Conservation (phyloP, 2,797 vertebrate genomes). For the Bucorvus abyssinicus region DNA sequence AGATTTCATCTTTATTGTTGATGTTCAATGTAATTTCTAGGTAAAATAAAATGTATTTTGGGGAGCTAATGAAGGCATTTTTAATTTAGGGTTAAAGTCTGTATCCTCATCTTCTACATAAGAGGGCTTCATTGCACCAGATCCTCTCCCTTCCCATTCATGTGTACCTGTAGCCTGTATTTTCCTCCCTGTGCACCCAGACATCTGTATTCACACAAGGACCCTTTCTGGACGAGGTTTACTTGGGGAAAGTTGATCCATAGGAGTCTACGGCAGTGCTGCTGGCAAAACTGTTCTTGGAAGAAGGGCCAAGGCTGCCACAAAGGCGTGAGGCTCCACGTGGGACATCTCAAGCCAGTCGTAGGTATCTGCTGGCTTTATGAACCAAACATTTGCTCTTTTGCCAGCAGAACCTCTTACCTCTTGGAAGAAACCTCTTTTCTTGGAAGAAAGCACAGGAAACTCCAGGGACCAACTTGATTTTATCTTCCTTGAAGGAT, state of each 20-base stretch:
- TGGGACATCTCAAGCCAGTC: not conserved
- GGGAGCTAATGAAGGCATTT: not conserved
- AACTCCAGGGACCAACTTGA: not conserved
- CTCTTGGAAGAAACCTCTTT: not conserved
- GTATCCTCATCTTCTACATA: not conserved
- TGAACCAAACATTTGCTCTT: not conserved
- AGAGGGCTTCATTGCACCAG: not conserved
- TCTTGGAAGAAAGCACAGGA: not conserved
- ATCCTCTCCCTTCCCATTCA: not conserved
- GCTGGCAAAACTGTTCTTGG: not conserved
- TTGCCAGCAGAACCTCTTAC: not conserved
- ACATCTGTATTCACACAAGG: not conserved
- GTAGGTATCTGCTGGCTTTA: not conserved
- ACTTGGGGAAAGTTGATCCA: not conserved
- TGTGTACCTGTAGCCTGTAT: not conserved
- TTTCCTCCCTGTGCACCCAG: not conserved
- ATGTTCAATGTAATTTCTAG: not conserved
- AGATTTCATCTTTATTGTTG: not conserved
- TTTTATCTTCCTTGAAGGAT: not conserved
- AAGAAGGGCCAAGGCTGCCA: not conserved
- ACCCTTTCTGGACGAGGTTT: not conserved
- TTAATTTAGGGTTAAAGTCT: not conserved
- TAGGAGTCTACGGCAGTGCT: fast-evolving
- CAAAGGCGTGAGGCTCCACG: not conserved
- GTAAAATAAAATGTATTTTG: not conserved